Evolutionary conservation across 2,888 invertebrate species (phyloP).

Genomic region (Melolontha melolontha): DNA sequence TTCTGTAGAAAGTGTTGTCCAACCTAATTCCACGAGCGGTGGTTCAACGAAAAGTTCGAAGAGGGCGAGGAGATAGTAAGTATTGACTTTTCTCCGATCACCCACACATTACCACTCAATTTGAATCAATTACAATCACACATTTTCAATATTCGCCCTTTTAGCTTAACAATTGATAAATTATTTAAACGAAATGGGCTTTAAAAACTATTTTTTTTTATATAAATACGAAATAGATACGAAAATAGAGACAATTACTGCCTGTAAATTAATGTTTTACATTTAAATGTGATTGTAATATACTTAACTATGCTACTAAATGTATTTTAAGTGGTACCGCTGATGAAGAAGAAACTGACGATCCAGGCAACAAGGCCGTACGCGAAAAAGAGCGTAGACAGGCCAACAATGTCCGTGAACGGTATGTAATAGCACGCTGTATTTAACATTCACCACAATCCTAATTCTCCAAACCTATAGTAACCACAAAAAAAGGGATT

Average conservation of each 20-base stretch:
- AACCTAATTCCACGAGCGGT: conserved; percentile 69
- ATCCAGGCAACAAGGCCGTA: conserved; percentile 91
- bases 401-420: conserved; percentile 97
- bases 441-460: conserved; percentile 21
- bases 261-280: conserved; percentile 13
- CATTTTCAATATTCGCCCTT: conserved; percentile 1
- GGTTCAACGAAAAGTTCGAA: conserved; percentile 69
- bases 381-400: conserved; percentile 95
- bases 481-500: conserved; percentile 4
- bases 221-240: too few species aligned
- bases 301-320: conserved; percentile 33
- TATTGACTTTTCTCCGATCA: conserved; percentile 53
- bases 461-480: conserved; percentile 30
- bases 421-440: conserved; percentile 76
- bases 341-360: conserved; percentile 84
- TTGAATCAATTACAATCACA: conserved; percentile 16
- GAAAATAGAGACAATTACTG: background rate
- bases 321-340: conserved; percentile 75
- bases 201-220: too few species aligned
- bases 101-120: conserved; percentile 2
- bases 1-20: conserved; percentile 68
- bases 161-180: background rate
- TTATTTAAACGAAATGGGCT: background rate
- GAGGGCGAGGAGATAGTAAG: conserved; percentile 84
- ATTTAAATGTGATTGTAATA: conserved; percentile 30